Evolutionary conservation across 1,140 invertebrate genomes (phyloP).

Genomic region (Drosophila lacertosa): DNA sequence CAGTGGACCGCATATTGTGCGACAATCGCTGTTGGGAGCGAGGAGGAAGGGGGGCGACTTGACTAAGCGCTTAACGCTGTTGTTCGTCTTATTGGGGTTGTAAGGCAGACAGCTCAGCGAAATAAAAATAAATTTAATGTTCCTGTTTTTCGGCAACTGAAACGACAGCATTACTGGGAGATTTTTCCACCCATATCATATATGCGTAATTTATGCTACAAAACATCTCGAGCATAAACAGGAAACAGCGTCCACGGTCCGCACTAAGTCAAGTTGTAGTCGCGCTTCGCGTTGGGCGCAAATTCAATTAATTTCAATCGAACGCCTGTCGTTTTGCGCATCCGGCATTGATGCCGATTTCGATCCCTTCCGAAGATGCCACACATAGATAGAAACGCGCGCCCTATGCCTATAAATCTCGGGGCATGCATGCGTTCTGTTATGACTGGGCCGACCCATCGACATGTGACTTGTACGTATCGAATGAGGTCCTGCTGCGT

Average conservation of each 20-base stretch:
- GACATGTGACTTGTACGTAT: constrained; percentile 54
- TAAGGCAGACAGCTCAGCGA: constrained; percentile 25
- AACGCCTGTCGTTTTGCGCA: constrained; percentile 81
- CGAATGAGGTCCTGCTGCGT: constrained; percentile 64
- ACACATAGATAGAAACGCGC: constrained; percentile 56
- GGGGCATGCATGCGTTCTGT: constrained; percentile 52
- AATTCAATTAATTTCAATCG: constrained; percentile 84
- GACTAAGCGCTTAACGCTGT: constrained; percentile 53
- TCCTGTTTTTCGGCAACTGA: constrained; percentile 68
- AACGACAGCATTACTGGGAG: constrained; percentile 1
- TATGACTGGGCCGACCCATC: constrained; percentile 64
- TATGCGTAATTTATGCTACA: constrained; percentile 76
- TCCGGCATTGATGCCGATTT: constrained; percentile 67
- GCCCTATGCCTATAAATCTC: constrained; percentile 68
- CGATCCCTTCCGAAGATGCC: constrained; percentile 46
- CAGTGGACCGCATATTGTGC: constrained; percentile 73
- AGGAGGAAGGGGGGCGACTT: constrained; percentile 24
- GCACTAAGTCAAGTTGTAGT: constrained; percentile 22
- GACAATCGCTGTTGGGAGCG: constrained; percentile 22
- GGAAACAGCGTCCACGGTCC: constrained; percentile 63
- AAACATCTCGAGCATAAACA: constrained; percentile 80
- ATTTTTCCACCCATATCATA: constrained; percentile 65
- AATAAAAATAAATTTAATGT: constrained; percentile 83
- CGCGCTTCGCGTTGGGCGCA: constrained; percentile 49
- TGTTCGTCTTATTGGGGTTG: constrained; percentile 54